Percentiles rank a stretch among this genome's conserved stretches.
Evolutionary conservation across 2,113 vertebrate species (phyloP).

Genomic region (Nansenia antarctica): DNA sequence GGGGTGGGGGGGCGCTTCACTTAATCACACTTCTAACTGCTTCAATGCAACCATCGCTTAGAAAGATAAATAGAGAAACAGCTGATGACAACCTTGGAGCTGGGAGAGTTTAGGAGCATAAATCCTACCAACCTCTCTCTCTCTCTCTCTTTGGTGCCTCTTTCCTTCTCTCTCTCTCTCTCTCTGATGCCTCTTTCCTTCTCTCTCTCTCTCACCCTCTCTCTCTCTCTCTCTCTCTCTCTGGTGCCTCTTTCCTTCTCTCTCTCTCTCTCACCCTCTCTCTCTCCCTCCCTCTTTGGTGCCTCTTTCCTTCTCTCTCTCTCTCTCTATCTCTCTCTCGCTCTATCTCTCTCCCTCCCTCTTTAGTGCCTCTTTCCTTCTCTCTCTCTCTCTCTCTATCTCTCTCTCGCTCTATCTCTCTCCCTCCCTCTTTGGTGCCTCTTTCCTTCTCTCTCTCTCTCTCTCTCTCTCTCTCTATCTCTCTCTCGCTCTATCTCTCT

Average conservation of each 20-base stretch:
- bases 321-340: no score
- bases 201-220: no score
- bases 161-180: not conserved
- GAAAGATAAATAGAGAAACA: constrained; percentile 51
- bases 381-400: no score
- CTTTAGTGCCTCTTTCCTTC: no score
- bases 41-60: constrained; percentile 36
- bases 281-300: not conserved
- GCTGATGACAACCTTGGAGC: constrained; percentile 52
- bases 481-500: no score
- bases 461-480: no score
- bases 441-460: not conserved
- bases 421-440: not conserved
- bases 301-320: not conserved
- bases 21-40: constrained; percentile 50
- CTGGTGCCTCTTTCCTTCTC: no score
- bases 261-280: no score
- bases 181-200: no score
- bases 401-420: no score
- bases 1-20: constrained; percentile 7
- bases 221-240: no score
- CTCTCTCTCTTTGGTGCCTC: not conserved
- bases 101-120: constrained; percentile 26
- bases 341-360: no score
- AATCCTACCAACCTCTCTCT: constrained; percentile 32